Evolutionary conservation across 2,113 vertebrate genomes (phyloP), one percentile per base, ranked within the genome.

Genomic region (Catagonus wagneri): DNA sequence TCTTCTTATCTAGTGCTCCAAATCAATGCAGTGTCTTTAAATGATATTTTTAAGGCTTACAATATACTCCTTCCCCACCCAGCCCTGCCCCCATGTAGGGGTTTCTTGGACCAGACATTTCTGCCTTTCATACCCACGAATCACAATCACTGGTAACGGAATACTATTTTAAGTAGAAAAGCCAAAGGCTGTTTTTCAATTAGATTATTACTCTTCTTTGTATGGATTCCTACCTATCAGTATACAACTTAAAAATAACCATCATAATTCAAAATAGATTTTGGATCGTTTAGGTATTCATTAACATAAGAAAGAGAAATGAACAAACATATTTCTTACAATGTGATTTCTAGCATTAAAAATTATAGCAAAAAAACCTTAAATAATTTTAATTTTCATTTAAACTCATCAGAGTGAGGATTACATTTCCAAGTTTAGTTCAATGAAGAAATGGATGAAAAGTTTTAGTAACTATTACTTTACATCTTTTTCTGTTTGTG

Each of bases 201-300:
- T 52, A 52, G 20, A 76, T 65, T 44, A 68, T 80, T 90, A 80
- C 66, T 66, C 69, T 68, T 66, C 22, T 90, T 50, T 5, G n/a
- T 58, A 44, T 90, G 3, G 23, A 71, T 60, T 81, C 29, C 11
- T 56, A 39, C 16, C 50, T 34, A 72, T 50, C 10, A 74, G 17
- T n/a, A 52, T 23, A 2, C 1, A 94, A 89, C 63, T 81, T 95
- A 44, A 60, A 93, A 93, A 61, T 90, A 54, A 65, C 5, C 60
- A 90, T n/a, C 39, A 79, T 83, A 94, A 81, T 6, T 39, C 39
- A 79, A 86, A 95, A 81, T 6, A 89, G 39, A 95, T 90, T 74
- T 63, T 90, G 81, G 69, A 87, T 76, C 16, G 23, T 76, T 83
- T 66, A 39, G 39, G 17, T 94, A 79, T 87, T 94, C 2, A 10